Conservation (phyloP, 1,140 invertebrate genomes). For the Pemphigus obesinymphae region DNA sequence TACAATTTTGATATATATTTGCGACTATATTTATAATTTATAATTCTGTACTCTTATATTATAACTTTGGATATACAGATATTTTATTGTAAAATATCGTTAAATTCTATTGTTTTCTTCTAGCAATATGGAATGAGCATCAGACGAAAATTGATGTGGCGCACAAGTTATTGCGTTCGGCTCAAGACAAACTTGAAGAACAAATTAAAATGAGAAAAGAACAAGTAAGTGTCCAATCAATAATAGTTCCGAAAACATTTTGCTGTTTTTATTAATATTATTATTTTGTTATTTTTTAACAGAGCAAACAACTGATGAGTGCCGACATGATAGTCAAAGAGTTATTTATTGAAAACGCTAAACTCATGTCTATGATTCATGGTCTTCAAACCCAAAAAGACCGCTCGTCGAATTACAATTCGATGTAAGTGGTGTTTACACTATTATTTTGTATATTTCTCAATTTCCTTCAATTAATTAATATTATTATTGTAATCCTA, state of each 20-base stretch:
- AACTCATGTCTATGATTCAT: constrained; percentile 62
- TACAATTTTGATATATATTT: too few relatives aligned
- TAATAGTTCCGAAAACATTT: neutral
- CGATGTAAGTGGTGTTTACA: neutral
- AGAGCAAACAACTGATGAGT: constrained; percentile 61
- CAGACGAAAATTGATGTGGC: constrained; percentile 58
- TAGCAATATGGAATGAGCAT: constrained; percentile 63
- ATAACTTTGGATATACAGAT: neutral
- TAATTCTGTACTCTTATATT: too few relatives aligned
- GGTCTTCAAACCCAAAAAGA: constrained; percentile 57
- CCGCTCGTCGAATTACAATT: constrained; percentile 13
- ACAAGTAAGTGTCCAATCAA: constrained; percentile 52
- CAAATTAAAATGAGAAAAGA: constrained; percentile 59
- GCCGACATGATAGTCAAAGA: constrained; percentile 71
- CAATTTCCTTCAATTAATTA: neutral
- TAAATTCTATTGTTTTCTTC: constrained; percentile 22
- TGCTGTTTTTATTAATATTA: neutral
- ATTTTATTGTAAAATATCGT: neutral
- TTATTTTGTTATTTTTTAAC: constrained; percentile 39
- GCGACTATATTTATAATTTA: neutral
- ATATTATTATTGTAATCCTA: neutral
- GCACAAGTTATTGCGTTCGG: constrained; percentile 57
- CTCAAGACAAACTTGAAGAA: constrained; percentile 60
- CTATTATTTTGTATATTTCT: neutral
- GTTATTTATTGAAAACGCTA: constrained; percentile 74